Evolutionary conservation across 2,888 invertebrate genomes (phyloP).

Genomic region (Cryptus armator): DNA sequence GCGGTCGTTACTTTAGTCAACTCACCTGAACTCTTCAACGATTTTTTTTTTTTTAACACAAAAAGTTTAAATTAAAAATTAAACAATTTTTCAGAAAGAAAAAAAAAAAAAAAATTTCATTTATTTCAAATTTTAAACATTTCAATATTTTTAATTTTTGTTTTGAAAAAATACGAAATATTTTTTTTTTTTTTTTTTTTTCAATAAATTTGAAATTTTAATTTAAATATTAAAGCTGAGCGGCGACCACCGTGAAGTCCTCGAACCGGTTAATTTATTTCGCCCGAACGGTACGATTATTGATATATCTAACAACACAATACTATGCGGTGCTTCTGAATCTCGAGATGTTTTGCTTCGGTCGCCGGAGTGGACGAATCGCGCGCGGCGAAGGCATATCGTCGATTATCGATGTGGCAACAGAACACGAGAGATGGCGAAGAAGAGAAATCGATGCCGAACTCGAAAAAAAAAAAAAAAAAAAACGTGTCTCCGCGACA

Average conservation of each 20-base stretch:
- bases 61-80: not conserved
- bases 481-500: not conserved
- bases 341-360: conserved; percentile 13
- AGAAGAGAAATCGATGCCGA: conserved; percentile 46
- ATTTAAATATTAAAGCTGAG: not conserved
- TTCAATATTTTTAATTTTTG: not conserved
- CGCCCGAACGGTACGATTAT: conserved; percentile 60
- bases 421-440: conserved; percentile 14
- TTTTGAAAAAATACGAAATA: not conserved
- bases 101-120: not conserved
- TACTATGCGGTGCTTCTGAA: conserved; percentile 38
- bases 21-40: conserved; percentile 30
- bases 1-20: conserved; percentile 26
- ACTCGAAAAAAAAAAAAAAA: not conserved
- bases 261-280: conserved; percentile 64
- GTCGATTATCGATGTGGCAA: conserved; percentile 53
- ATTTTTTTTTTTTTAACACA: not conserved
- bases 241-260: conserved; percentile 59
- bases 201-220: not conserved
- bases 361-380: not conserved
- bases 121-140: no score
- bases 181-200: not conserved
- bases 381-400: conserved; percentile 9
- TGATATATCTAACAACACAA: conserved; percentile 56
- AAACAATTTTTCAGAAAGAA: not conserved